Conservation (phyloP, 2,888 invertebrate species). For the Brachypalpus laphriformis region DNA sequence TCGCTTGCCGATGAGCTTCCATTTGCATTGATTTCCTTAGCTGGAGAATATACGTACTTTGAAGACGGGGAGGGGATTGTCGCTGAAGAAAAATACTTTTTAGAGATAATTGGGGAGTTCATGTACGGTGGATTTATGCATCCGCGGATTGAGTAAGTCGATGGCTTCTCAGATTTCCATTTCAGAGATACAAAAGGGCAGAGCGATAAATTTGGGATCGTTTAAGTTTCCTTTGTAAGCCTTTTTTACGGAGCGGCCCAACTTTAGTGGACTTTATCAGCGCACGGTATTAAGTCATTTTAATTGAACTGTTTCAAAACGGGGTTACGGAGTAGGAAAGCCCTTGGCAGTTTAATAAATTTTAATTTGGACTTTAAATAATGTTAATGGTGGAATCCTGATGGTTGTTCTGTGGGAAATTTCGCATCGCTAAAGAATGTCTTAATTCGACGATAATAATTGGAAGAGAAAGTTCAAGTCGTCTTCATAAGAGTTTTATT, state of each 20-base stretch:
- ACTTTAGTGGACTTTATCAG: neutral
- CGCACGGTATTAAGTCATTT: slow-evolving; percentile 69
- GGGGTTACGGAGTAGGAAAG: neutral
- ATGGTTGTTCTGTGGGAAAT: slow-evolving; percentile 60
- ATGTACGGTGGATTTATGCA: slow-evolving; percentile 72
- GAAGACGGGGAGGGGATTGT: neutral
- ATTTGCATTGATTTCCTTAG: slow-evolving; percentile 63
- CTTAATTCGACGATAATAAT: slow-evolving; percentile 46
- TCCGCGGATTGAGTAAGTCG: slow-evolving; percentile 61
- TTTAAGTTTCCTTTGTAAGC: slow-evolving; percentile 43
- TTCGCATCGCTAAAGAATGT: slow-evolving; percentile 35
- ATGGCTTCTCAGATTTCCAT: slow-evolving; percentile 63
- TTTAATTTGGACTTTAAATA: slow-evolving; percentile 67
- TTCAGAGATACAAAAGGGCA: slow-evolving; percentile 28
- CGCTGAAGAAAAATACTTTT: slow-evolving; percentile 59
- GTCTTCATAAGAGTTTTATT: slow-evolving; percentile 27
- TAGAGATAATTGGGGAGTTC: slow-evolving; percentile 72
- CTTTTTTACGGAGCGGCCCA: neutral
- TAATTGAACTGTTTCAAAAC: slow-evolving; percentile 68
- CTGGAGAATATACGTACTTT: neutral
- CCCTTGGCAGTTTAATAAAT: slow-evolving; percentile 57
- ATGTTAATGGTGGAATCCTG: slow-evolving; percentile 54
- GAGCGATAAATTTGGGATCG: slow-evolving; percentile 71
- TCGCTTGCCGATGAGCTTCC: slow-evolving; percentile 38
- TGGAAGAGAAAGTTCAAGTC: slow-evolving; percentile 55